Conservation (phyloP, 1,140 invertebrate species). For the Drosophila equinoxialis region DNA sequence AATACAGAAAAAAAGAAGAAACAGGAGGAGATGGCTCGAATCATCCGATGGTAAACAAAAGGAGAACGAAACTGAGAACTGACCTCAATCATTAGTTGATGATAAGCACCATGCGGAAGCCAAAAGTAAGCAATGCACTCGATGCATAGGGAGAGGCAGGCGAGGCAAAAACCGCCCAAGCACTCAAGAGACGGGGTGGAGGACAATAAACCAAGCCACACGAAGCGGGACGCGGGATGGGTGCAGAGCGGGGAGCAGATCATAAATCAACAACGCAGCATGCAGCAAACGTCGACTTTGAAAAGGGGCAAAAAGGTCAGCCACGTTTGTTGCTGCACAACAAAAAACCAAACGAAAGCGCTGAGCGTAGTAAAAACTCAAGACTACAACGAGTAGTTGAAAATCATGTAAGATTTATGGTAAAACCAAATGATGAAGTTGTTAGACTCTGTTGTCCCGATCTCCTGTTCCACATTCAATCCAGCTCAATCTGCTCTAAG, state of each 20-base stretch:
- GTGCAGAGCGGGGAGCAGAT: conserved; percentile 16
- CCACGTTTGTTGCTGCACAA: conserved; percentile 9
- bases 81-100: conserved; percentile 80
- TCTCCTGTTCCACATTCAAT: conserved; percentile 9
- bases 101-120: conserved; percentile 53
- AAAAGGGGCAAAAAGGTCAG: conserved; percentile 47
- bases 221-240: not conserved
- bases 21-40: conserved; percentile 2
- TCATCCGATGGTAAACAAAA: not conserved
- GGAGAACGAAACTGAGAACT: conserved; percentile 32
- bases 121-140: conserved; percentile 39
- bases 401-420: conserved; percentile 71
- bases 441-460: conserved; percentile 32
- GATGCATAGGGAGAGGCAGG: conserved; percentile 5
- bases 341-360: not conserved
- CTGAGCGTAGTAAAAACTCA: conserved; percentile 32
- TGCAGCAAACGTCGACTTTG: conserved; percentile 39
- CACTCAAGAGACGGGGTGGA: conserved; percentile 30
- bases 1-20: not conserved
- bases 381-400: conserved; percentile 47
- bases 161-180: conserved; percentile 17
- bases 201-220: conserved; percentile 62
- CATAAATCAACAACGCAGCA: conserved; percentile 70
- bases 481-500: conserved; percentile 10
- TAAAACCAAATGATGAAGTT: conserved; percentile 64